These are phyloP conservation scores for Aphaenogaster floridana DNA, from an alignment of 1,140 invertebrate species.

Conservation along the genomic window DNA sequence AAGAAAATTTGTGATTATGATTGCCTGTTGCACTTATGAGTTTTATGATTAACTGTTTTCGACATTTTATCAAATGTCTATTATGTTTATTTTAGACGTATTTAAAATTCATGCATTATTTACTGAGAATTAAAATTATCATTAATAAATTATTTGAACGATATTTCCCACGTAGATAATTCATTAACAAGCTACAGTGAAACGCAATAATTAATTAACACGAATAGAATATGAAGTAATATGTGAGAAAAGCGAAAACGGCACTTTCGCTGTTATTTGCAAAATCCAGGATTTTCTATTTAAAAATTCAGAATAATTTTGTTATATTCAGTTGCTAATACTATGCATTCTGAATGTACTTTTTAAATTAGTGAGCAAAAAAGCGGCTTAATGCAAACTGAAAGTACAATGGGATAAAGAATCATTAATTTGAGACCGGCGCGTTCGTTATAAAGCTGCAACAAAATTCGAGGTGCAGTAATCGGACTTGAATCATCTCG, in stretches of 20 bases:
- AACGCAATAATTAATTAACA: not conserved
- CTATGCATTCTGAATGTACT: not conserved
- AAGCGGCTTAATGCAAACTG: not conserved
- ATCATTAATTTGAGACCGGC: not conserved
- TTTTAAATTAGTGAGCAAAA: not conserved
- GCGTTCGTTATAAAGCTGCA: not conserved
- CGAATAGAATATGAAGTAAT: not conserved
- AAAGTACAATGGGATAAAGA: not conserved
- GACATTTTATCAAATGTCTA: not conserved
- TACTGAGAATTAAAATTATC: not conserved
- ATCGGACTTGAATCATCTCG: slow-evolving; percentile 20
- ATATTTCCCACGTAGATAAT: not conserved
- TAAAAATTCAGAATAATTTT: not conserved
- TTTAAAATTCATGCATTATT: not conserved
- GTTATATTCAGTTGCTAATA: not conserved
- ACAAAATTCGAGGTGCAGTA: not conserved
- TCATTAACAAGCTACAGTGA: not conserved
- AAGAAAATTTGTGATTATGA: not conserved
- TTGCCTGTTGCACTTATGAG: slow-evolving; percentile 24
- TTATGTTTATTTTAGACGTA: not conserved
- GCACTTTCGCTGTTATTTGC: not conserved
- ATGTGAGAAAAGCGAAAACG: not conserved
- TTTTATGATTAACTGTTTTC: not conserved
- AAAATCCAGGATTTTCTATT: not conserved
- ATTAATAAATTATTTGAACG: not conserved